A percentile compares a stretch with the other conserved stretches of the same genome.
Conservation (phyloP, 2,113 vertebrate genomes). For the Anguilla japonica region DNA sequence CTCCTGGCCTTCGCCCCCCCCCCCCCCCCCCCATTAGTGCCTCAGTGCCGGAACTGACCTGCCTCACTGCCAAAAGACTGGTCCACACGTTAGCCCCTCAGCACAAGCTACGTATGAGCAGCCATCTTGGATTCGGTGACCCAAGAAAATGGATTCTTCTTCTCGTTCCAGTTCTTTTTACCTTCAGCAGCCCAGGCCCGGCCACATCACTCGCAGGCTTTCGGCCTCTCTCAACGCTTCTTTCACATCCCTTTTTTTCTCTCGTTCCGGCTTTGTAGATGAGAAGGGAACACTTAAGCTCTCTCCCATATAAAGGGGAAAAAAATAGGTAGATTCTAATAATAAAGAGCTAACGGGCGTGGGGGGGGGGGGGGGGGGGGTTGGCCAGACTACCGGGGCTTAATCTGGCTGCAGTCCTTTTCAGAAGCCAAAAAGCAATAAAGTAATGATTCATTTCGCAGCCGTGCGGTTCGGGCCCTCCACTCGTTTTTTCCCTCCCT, state of each 20-base stretch:
- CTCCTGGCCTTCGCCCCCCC: not conserved
- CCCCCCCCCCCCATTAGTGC: not conserved
- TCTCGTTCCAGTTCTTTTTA: not conserved
- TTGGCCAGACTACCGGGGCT: constrained; percentile 10
- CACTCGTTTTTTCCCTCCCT: constrained; percentile 37
- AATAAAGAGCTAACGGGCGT: constrained; percentile 15
- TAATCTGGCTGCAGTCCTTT: constrained; percentile 52
- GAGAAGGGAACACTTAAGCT: constrained; percentile 30
- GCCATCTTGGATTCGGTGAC: not conserved
- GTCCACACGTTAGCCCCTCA: not conserved
- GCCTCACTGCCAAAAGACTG: not conserved
- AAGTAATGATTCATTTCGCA: constrained; percentile 66
- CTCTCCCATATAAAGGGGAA: not conserved
- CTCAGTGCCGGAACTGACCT: not conserved
- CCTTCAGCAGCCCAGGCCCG: not conserved
- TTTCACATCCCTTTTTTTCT: constrained; percentile 23
- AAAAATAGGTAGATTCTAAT: constrained; percentile 34
- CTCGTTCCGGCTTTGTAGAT: constrained; percentile 6
- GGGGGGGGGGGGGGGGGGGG: not conserved
- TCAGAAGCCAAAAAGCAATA: constrained; percentile 55
- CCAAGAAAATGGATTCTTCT: too few species aligned
- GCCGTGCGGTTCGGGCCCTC: constrained; percentile 55
- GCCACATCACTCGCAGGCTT: constrained; percentile 9
- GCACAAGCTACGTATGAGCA: not conserved
- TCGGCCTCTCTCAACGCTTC: not conserved